phyloP scores from a whole-genome alignment of 2,888 invertebrate species.

The Frankliniella fusca region DNA sequence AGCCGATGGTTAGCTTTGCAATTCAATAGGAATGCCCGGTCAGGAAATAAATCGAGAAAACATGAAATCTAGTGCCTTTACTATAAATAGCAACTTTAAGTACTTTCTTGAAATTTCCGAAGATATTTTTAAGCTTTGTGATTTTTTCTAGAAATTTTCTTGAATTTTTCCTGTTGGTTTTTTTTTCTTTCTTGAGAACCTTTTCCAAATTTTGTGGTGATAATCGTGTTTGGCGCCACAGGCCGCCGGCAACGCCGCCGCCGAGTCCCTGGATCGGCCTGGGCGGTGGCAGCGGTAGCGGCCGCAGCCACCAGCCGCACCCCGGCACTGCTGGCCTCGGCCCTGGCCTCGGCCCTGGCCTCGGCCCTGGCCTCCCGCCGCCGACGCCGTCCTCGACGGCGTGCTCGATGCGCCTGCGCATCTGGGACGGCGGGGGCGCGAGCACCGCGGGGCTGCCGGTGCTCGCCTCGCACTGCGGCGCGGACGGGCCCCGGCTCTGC shows the following conservation, averaged over 20 bases:
- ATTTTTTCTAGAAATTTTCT: too few relatives aligned
- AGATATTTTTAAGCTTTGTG: too few relatives aligned
- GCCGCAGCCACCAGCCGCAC: slow-evolving; percentile 35
- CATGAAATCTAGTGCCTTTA: too few relatives aligned
- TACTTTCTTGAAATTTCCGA: too few relatives aligned
- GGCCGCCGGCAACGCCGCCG: slow-evolving; percentile 27
- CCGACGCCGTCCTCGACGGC: neutral
- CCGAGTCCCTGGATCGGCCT: slow-evolving; percentile 22
- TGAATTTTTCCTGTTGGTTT: too few relatives aligned
- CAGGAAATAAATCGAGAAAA: too few relatives aligned
- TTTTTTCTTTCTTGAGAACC: too few relatives aligned
- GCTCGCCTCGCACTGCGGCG: slow-evolving; percentile 68
- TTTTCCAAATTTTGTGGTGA: neutral
- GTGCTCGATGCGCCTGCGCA: slow-evolving; percentile 67
- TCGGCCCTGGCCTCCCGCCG: slow-evolving; percentile 36
- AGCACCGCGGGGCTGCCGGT: slow-evolving; percentile 44
- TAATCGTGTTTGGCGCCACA: neutral
- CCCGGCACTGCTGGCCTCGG: slow-evolving; percentile 41
- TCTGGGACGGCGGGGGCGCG: slow-evolving; percentile 68
- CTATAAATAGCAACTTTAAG: too few relatives aligned
- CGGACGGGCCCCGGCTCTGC: slow-evolving; percentile 71
- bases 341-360: slow-evolving; percentile 40
- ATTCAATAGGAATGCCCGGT: too few relatives aligned
- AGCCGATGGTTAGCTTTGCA: too few relatives aligned
- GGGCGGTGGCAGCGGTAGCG: slow-evolving; percentile 30